Base-by-base conservation (phyloP, 1,140 invertebrate genomes). In the Coptotermes formosanus region DNA sequence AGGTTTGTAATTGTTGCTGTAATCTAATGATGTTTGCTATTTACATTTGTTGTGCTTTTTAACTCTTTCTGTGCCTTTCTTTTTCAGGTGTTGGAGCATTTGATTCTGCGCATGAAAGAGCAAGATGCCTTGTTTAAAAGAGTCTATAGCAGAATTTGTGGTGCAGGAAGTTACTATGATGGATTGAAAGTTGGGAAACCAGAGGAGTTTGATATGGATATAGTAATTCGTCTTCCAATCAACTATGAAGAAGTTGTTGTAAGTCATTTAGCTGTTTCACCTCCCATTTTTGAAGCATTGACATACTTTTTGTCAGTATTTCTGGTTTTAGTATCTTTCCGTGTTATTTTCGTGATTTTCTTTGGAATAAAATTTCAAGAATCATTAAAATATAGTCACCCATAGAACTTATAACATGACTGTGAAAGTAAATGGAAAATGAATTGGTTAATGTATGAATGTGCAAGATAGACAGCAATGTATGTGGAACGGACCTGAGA, bases 131-230 rank as follows among this genome's bases (percentile, higher is more conserved):
- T 91, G 12, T 91, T 91, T 84, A 82, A 86, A 25, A 85, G 86
- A 81, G 19, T 89, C 3, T 91, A 87, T 85, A 88, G 89, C 32
- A 86, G 89, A 88, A 89, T 91, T 7, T 90, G 91, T 87, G 93
- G 90, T 84, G 91, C 90, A 8, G 93, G 93, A 0, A 93, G 92
- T 87, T 92, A 91, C 43, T 93, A 91, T 86, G 93, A 94, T 87
- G 90, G 90, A 12, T 91, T 93, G 25, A 92, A 91, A 88, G 90
- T 93, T 19, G 91, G 90, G 0, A 90, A 90, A 64, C 90, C 93
- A 6, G 91, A 92, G 87, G 93, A 94, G 88, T 93, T 91, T 88
- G 93, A 93, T 89, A 89, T 94, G 87, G 91, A 93, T 89, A 89
- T 93, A 7, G 89, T 93, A 16, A 90, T 93, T 19, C 88, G 89